Base-by-base conservation (phyloP, 2,113 vertebrate species). In the Pelobates fuscus region DNA sequence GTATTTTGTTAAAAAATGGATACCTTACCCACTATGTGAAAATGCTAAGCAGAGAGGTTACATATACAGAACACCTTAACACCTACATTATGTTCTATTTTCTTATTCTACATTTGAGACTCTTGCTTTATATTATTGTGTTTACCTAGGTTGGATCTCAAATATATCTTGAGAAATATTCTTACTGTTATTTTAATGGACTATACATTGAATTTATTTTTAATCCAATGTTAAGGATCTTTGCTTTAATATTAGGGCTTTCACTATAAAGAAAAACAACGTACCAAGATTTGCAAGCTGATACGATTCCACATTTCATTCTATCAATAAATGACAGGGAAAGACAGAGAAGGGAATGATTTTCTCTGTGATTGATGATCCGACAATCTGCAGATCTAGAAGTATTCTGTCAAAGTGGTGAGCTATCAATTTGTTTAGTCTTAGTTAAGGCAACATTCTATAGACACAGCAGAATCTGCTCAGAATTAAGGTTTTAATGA, bases 281-380 rank as follows among this genome's bases (percentile, higher is more conserved):
- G 15, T 49, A 14, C 44, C 7, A 29, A 29, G 44, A 67, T 23
- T 49, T 67, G 17, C 8, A 29, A 29, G 24, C 24, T 66, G 41
- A 46, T 18, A 29, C 11, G 24, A 12, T 21, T 18, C 24, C 8
- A 12, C 11, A 17, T 27, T 23, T 52, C 44, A 2, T 27, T 24
- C 65, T 17, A 67, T 67, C 44, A 67, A 52, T 67, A 49, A 67
- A 52, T 12, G 25, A 8, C 6, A 52, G 44, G n/a, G 18, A 27
- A n/a, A 67, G 29, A 60, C 26, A 49, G 18, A 43, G 23, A 52
- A 4, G 24, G 60, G 15, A 67, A 49, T 67, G 60, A 63, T 37
- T 61, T 30, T 23, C 15, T 61, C 17, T 63, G 60, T 63, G 43
- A 67, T 52, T 67, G 44, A 52, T 67, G 17, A 15, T 49, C 65